Evolutionary conservation across 2,888 invertebrate species (phyloP), one percentile per base, ranked within the genome.

Genomic region (Phrixothrix hirtus): DNA sequence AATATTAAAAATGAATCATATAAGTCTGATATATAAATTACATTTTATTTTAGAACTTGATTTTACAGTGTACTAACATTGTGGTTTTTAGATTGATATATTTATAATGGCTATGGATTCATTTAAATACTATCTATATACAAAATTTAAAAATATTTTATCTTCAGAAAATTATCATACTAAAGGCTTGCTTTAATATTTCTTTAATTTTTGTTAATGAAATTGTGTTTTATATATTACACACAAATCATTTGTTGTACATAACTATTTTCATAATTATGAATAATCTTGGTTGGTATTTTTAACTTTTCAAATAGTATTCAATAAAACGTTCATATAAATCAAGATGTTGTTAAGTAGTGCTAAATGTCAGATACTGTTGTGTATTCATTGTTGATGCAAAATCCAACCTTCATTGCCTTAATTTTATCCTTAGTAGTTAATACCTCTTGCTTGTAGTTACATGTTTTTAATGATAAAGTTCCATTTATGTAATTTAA

Each of bases 21-120:
- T 55, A 69, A 71, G 70, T 71, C 70, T 71, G 70, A 71, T 68
- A 68, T 70, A 70, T 70, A 70, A 68, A 68, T 62, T 63, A 66
- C 64, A 69, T 65, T 69, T 69, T 65, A 34, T 47, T 21, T 21
- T 21, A 21, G 7, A 21, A 21, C 21, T 21, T 5, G 21, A 21
- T 7, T 21, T 21, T 21, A 5, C 4, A 3, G 21, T 3, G 4
- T 21, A 5, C 16, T 34, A 16, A 34, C 34, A 35, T 44, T 26
- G 25, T 13, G 26, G 14, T 34, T 43, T 42, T 34, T 41, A 41
- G 41, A 41, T 41, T 5, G 21, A 21, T 5, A 21, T 5, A 21
- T 7, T 5, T 3, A 29, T 29, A 29, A 2, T 5, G 29, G 29
- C 29, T n/a, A 6, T 9, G 10, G 10, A 29, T 10, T 6, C 10